Base-by-base conservation (phyloP, 2,113 vertebrate genomes). In the Tretioscincus oriximinensis region DNA sequence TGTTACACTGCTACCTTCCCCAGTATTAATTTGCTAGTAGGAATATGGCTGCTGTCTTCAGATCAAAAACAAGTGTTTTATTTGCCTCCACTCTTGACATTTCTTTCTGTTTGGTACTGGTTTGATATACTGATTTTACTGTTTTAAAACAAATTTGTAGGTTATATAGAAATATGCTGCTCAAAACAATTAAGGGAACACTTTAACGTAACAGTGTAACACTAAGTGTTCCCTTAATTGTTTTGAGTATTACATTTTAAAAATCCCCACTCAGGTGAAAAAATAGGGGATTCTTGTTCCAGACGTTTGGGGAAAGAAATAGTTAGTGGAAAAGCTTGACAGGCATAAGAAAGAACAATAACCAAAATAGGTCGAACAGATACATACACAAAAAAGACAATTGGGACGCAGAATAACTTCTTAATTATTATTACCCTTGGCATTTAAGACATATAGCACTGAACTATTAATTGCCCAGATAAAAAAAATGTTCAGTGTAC, bases 91-190 rank as follows among this genome's bases (percentile, higher is more conserved):
- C 35, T 12, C 28, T 68, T 14, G 16, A 24, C 18, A 49, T 3
- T 31, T 78, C 41, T 29, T 70, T 31, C 58, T 35, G 28, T 4
- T 79, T 26, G 64, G n/a, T 77, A 45, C 54, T 51, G 58, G 31
- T 65, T 69, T 79, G 69, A 74, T 74, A 69, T 47, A 9, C 78
- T 73, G 29, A 45, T 77, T 54, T 58, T 83, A 45, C 12, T 73
- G 31, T 67, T 83, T 41, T 72, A 63, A 49, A 35, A 83, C 31
- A 47, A n/a, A 29, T 78, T 73, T 78, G 47, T 58, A 60, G 28
- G 31, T 28, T 7, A 73, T 45, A 58, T 61, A 66, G 2, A 41
- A 41, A 41, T 41, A 41, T n/a, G n/a, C n/a, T n/a, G n/a, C n/a
- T n/a, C n/a, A n/a, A n/a, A n/a, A n/a, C n/a, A n/a, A n/a, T n/a